These are phyloP conservation scores for Todus mexicanus DNA, from an alignment of 2,797 vertebrate species.

Conservation along the genomic window DNA sequence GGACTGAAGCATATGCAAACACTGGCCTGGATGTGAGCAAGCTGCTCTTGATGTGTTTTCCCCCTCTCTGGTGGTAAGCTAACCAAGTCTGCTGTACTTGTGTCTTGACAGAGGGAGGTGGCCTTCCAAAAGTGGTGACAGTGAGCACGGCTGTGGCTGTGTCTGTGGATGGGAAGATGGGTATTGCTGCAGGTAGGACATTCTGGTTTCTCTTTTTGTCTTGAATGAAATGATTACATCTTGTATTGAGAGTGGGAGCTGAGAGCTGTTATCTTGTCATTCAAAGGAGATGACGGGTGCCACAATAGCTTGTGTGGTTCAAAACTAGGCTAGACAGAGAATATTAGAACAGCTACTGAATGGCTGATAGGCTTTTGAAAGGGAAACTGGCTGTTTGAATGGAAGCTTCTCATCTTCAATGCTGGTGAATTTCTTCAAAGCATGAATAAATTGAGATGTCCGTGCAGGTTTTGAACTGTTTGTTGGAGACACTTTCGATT, in stretches of 20 bases:
- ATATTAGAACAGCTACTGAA: not conserved
- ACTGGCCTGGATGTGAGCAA: not conserved
- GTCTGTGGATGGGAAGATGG: slow-evolving; percentile 83
- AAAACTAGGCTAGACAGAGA: slow-evolving; percentile 9
- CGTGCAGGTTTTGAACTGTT: not conserved
- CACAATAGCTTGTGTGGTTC: not conserved
- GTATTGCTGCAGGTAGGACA: slow-evolving; percentile 91
- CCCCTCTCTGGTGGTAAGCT: not conserved
- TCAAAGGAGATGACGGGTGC: not conserved
- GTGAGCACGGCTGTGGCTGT: slow-evolving; percentile 86
- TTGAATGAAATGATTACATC: not conserved
- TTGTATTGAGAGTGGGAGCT: not conserved
- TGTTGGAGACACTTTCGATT: not conserved
- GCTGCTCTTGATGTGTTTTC: not conserved
- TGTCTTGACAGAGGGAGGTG: slow-evolving; percentile 75
- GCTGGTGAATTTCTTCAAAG: not conserved
- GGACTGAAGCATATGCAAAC: not conserved
- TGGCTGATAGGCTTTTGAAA: not conserved
- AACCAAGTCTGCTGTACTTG: slow-evolving; percentile 14
- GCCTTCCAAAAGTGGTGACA: slow-evolving; percentile 79
- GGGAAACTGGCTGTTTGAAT: not conserved
- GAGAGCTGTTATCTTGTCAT: slow-evolving; percentile 24
- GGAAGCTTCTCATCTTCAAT: not conserved
- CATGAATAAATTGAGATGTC: not conserved
- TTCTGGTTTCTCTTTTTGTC: not conserved